Conservation (phyloP, 2,888 invertebrate species). For the Andrena bicolor region DNA sequence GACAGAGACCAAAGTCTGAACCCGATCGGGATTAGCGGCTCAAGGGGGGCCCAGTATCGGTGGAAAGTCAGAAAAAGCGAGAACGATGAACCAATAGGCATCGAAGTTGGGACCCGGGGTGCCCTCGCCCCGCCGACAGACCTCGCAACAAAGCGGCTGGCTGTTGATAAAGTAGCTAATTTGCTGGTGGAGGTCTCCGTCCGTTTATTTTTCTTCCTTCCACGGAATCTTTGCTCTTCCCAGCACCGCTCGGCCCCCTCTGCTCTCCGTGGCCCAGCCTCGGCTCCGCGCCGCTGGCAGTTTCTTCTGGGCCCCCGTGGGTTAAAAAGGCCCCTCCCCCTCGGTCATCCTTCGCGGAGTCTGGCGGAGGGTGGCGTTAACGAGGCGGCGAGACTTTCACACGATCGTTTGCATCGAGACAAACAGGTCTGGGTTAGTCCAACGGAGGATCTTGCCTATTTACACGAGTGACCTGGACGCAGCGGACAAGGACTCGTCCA, state of each 20-base stretch:
- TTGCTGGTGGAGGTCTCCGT: conserved; percentile 71
- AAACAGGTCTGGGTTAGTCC: conserved; percentile 66
- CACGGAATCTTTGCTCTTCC: conserved; percentile 69
- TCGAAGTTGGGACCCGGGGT: neutral
- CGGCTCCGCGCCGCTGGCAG: conserved; percentile 33
- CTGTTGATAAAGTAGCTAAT: conserved; percentile 78
- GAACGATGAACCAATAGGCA: conserved; percentile 25
- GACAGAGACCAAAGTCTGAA: neutral
- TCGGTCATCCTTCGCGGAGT: conserved; percentile 53
- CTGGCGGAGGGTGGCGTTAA: conserved; percentile 74
- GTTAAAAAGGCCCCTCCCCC: conserved; percentile 46
- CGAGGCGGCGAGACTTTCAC: conserved; percentile 79
- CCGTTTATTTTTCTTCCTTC: conserved; percentile 78
- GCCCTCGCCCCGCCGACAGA: neutral
- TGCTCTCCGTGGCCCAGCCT: conserved; percentile 20
- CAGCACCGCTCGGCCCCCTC: conserved; percentile 53
- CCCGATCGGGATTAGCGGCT: neutral
- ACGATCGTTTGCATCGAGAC: conserved; percentile 71
- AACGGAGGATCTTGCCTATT: conserved; percentile 55
- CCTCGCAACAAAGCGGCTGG: conserved; percentile 54
- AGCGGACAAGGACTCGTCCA: neutral
- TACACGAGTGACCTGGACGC: conserved; percentile 40
- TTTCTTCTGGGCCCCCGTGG: conserved; percentile 40
- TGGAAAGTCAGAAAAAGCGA: conserved; percentile 18
- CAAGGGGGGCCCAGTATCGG: neutral